Evolutionary conservation across 2,113 vertebrate genomes (phyloP).

Genomic region (Brachypodius melanocephalos): DNA sequence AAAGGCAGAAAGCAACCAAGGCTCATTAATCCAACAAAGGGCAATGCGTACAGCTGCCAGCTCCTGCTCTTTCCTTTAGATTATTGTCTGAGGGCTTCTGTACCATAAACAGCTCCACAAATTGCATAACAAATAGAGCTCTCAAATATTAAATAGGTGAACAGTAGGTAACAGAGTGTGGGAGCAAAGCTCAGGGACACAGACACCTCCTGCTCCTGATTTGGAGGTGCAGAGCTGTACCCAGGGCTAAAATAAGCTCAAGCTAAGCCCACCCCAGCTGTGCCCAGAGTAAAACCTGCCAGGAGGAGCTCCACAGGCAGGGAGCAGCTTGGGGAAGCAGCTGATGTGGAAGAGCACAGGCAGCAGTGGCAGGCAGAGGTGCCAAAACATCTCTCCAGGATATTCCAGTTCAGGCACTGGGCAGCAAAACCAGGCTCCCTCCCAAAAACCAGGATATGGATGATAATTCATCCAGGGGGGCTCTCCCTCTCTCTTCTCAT

Average conservation of each 20-base stretch:
- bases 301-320: not conserved
- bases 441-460: not conserved
- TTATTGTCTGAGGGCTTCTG: conserved; percentile 8
- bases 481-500: not conserved
- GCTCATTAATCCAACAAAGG: conserved; percentile 55
- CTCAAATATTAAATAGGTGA: not conserved
- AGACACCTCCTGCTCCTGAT: not conserved
- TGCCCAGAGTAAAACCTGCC: not conserved
- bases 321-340: not conserved
- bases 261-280: not conserved
- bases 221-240: not conserved
- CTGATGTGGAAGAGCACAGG: not conserved
- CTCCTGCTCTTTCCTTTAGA: not conserved
- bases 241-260: not conserved
- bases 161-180: not conserved
- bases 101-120: conserved; percentile 21
- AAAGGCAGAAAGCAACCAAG: not conserved
- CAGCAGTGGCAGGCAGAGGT: not conserved
- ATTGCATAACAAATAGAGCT: conserved; percentile 31
- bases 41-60: not conserved
- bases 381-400: not conserved
- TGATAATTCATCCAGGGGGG: not conserved
- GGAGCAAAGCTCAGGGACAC: not conserved
- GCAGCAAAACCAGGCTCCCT: not conserved
- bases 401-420: not conserved